Percentiles rank a stretch among this genome's conserved stretches.
phyloP scores from a whole-genome alignment of 2,113 vertebrate species.

The Dromaius novaehollandiae region DNA sequence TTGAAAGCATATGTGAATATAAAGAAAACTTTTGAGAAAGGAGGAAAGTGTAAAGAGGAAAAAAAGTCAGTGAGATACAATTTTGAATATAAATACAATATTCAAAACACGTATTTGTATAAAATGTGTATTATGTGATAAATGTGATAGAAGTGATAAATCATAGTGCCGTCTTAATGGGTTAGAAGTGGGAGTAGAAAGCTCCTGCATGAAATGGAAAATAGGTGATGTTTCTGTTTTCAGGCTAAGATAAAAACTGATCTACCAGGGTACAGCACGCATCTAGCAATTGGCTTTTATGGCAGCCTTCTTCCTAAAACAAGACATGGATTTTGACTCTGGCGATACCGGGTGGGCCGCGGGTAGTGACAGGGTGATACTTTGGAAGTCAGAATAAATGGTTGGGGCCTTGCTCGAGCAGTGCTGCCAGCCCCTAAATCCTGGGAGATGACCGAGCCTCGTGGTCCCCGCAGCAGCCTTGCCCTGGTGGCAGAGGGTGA shows the following conservation, averaged over 20 bases:
- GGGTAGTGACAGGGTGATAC: neutral
- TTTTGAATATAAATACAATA: neutral
- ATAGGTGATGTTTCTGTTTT: neutral
- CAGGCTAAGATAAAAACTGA: neutral
- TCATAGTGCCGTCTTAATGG: neutral
- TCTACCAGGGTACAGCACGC: accelerated
- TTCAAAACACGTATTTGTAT: neutral
- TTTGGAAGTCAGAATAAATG: neutral
- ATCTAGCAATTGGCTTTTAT: neutral
- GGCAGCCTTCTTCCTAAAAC: neutral
- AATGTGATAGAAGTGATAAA: neutral
- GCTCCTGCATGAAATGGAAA: neutral
- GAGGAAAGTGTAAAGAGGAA: neutral
- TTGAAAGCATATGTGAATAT: conserved; percentile 31
- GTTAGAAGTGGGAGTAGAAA: neutral
- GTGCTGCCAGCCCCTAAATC: neutral
- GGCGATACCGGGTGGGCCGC: no score
- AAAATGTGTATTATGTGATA: neutral
- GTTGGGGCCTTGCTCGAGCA: neutral
- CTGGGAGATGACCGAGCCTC: neutral
- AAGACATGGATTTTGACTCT: neutral
- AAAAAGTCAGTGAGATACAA: neutral
- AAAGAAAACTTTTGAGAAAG: neutral
- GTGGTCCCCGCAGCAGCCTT: neutral
- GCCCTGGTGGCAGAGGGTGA: neutral